Base-by-base conservation (phyloP, 2,888 invertebrate genomes). In the Dilophus febrilis region DNA sequence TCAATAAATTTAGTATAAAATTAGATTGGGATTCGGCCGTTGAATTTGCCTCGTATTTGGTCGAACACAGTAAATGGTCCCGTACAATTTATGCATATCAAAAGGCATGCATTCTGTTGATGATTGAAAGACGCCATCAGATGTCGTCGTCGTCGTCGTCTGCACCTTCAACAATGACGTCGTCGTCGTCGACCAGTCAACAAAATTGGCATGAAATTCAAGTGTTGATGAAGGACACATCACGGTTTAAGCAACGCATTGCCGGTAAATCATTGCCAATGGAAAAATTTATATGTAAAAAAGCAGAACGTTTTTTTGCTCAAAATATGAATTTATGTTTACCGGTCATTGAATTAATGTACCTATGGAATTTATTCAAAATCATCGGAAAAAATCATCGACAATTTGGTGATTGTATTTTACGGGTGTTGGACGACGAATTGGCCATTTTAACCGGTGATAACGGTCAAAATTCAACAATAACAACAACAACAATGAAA, bases 191-290 rank as follows among this genome's bases (percentile, higher is more conserved):
- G 11, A 8, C 5, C 31, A 31, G 31, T 6, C n/a, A 13, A 31
- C 6, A 31, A 31, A 11, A 31, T 10, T 31, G 31, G 5, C 14
- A 29, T 27, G 37, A 35, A 22, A 12, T 16, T 6, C 27, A 14
- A 35, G 4, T 35, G 22, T 2, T 10, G n/a, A n/a, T n/a, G 29
- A 38, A 37, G 3, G 50, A 78, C 50, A 85, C 87, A 5, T 84
- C 91, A 3, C 68, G 68, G 39, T 76, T 77, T 59, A 88, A 87
- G 52, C 86, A 91, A 55, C 72, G 85, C 42, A 86, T 95, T 40
- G 92, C 94, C 26, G 95, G 97, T 1, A 95, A 95, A 64, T 94
- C 94, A 1, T 64, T 97, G 46, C 95, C 97, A 2, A 82, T 94
- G 75, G 95, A 97, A 62, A 97, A 97, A 61, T 95, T 94, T 63